Evolutionary conservation across 2,888 invertebrate genomes (phyloP), one percentile per base, ranked within the genome.

Genomic region (Magallana nippona): DNA sequence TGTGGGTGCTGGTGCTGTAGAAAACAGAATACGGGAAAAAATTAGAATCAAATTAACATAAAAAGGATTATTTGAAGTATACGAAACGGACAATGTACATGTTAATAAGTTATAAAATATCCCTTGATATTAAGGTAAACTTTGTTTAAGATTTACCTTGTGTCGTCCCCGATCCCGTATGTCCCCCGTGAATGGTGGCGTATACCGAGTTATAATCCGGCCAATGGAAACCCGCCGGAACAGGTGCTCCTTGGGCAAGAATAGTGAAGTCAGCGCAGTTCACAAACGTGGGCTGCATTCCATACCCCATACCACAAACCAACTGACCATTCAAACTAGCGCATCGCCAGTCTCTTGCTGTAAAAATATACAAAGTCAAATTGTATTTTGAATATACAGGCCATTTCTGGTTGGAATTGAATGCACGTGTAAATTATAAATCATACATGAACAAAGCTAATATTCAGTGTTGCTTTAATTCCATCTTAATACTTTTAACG

Each of bases 241-340:
- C 84, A 5, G 87, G 84, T 60, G 84, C 78, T 11, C 88, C 87
- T 1, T 84, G 81, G 1, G 82, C 81, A 1, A 89, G 85, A 55
- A 89, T 89, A 60, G 78, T 86, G 55, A 89, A 82, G 82, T 89
- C 89, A 11, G 89, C 89, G 81, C 89, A 89, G 80, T 89, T 89
- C 57, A 83, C 83, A 22, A 60, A 82, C 11, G 85, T 83, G 10
- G 83, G 81, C 19, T 85, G 85, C 17, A 44, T 60, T 27, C 83
- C 79, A 55, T 82, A 82, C 2, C 79, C 82, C 58, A 81, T 60
- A 10, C 85, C 81, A 17, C 84, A 84, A 0, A 82, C 13, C 19
- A 81, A 58, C 56, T 71, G 55, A 60, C 82, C 82, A 15, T 55
- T 82, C 27, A 63, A n/a, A 22, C 58, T 56, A 11, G 78, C 84